Evolutionary conservation across 1,140 invertebrate species (phyloP).

Genomic region (Solen grandis): DNA sequence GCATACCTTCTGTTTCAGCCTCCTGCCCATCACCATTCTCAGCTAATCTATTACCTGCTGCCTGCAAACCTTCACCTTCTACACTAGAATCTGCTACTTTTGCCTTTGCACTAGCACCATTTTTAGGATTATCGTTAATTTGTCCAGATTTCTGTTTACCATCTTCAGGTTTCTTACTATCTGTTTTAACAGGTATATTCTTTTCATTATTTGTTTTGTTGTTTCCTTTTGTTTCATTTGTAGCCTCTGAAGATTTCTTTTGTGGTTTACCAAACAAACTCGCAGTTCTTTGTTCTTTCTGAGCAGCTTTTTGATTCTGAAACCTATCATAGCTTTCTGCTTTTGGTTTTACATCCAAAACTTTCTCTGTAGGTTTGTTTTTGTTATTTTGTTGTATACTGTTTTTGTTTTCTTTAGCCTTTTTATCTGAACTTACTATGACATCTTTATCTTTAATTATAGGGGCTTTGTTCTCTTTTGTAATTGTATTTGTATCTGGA

Average conservation of each 20-base stretch:
- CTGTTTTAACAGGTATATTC: not conserved
- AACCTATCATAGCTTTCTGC: not conserved
- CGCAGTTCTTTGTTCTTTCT: not conserved
- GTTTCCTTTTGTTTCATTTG: too few relatives aligned
- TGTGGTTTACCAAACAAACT: not conserved
- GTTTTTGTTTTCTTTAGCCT: too few relatives aligned
- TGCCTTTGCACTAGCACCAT: not conserved
- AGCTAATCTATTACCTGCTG: not conserved
- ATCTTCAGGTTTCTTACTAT: not conserved
- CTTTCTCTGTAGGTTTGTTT: too few relatives aligned
- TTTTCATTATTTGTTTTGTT: not conserved
- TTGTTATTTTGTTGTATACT: too few relatives aligned
- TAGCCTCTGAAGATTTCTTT: too few relatives aligned
- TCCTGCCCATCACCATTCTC: conserved; percentile 13
- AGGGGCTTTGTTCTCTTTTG: too few relatives aligned
- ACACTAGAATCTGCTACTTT: not conserved
- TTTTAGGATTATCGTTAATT: not conserved
- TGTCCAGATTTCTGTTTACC: not conserved
- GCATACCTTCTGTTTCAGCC: not conserved
- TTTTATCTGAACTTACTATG: too few relatives aligned
- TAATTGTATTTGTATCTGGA: too few relatives aligned
- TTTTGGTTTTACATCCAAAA: not conserved
- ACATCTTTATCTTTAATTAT: too few relatives aligned
- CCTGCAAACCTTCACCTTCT: conserved; percentile 35
- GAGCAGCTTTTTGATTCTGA: not conserved